Percentiles rank a stretch among this genome's conserved stretches.
These are phyloP conservation scores for Oppia nitens DNA, from an alignment of 1,140 invertebrate genomes.

Conservation along the genomic window DNA sequence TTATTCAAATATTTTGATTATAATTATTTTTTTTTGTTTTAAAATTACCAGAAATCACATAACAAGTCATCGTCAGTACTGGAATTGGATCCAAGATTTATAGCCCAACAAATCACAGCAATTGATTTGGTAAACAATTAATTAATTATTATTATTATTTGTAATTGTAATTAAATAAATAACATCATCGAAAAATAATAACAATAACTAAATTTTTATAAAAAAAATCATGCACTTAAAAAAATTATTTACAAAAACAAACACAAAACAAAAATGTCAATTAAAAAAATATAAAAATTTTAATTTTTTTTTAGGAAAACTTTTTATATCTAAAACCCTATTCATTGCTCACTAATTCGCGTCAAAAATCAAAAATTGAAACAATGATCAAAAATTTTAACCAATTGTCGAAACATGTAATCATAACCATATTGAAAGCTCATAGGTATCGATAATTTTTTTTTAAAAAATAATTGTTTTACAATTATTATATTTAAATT, in stretches of 20 bases:
- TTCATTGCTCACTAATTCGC: slow-evolving; percentile 8
- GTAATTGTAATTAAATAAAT: too few relatives aligned
- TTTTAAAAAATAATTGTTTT: too few relatives aligned
- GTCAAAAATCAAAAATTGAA: slow-evolving; percentile 12
- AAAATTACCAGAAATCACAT: slow-evolving; percentile 6
- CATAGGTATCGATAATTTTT: slow-evolving; percentile 9
- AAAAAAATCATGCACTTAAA: too few relatives aligned
- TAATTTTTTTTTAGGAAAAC: too few relatives aligned
- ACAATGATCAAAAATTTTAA: slow-evolving; percentile 18
- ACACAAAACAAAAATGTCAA: neutral
- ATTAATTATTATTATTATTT: too few relatives aligned
- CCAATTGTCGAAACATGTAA: slow-evolving; percentile 17
- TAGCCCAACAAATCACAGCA: slow-evolving; percentile 18
- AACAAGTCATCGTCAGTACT: slow-evolving; percentile 12
- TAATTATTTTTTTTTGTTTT: too few relatives aligned
- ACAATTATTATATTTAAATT: too few relatives aligned
- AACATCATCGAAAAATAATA: too few relatives aligned
- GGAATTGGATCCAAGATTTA: slow-evolving; percentile 16
- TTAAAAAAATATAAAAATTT: neutral
- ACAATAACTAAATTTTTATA: too few relatives aligned
- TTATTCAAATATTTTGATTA: too few relatives aligned
- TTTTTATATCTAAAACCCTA: slow-evolving; percentile 17
- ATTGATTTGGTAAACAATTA: slow-evolving; percentile 17
- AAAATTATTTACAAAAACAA: neutral
- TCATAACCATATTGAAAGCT: slow-evolving; percentile 17